These are phyloP conservation scores for zebrafish (Danio rerio) DNA, from an alignment of 2,113 vertebrate genomes.

Conservation along the genomic window GRCz12tu NC_133193.1:50882001-50882500, in stretches of 20 bases:
- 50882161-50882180: no score
- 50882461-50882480: conserved; percentile 30
- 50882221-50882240: not conserved
- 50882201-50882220: not conserved
- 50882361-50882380: conserved; percentile 30
- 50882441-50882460: conserved; percentile 27
- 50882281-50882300: conserved; percentile 73
- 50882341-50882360: conserved; percentile 51
- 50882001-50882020: no score
- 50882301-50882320: conserved; percentile 70
- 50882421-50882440: conserved; percentile 52
- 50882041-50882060: no score
- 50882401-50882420: conserved; percentile 39
- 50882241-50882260: conserved; percentile 48
- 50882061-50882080: no score
- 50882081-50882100: no score
- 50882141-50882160: no score
- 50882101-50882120: no score
- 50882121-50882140: no score
- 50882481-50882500: conserved; percentile 61
- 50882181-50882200: not conserved
- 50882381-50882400: conserved; percentile 55
- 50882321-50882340: conserved; percentile 51
- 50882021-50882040: no score
- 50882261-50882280: conserved; percentile 73